Percentiles rank a stretch among this genome's conserved stretches.
These are phyloP conservation scores for Vanessa atalanta DNA, from an alignment of 1,140 invertebrate genomes.

Conservation along the genomic window DNA sequence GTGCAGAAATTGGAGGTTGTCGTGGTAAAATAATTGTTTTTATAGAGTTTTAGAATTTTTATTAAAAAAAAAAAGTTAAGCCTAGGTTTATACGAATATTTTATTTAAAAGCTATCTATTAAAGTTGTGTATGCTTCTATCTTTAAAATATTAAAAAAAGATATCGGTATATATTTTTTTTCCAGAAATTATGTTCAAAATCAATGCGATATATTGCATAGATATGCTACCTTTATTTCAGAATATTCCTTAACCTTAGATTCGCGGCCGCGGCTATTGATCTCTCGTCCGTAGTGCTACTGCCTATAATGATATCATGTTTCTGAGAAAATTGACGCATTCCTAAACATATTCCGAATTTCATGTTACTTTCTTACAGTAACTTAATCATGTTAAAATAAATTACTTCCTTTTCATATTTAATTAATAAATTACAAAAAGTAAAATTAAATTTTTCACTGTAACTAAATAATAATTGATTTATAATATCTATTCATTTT, in stretches of 20 bases:
- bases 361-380: not conserved
- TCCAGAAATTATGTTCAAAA: not conserved
- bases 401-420: too few species aligned
- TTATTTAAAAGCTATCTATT: not conserved
- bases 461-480: too few species aligned
- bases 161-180: not conserved
- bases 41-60: not conserved
- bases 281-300: constrained; percentile 9
- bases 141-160: not conserved
- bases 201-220: not conserved
- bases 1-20: constrained; percentile 55
- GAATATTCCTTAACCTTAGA: not conserved
- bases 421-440: too few species aligned
- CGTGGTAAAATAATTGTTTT: constrained; percentile 21
- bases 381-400: not conserved
- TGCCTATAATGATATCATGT: constrained; percentile 26
- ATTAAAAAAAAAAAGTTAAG: not conserved
- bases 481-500: not conserved
- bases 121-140: not conserved
- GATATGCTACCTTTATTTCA: constrained; percentile 6
- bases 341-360: not conserved
- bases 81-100: not conserved
- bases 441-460: too few species aligned
- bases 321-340: constrained; percentile 20
- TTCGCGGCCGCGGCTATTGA: constrained; percentile 29